These are phyloP conservation scores for Notodromas monacha DNA, from an alignment of 2,888 invertebrate species.

Conservation along the genomic window DNA sequence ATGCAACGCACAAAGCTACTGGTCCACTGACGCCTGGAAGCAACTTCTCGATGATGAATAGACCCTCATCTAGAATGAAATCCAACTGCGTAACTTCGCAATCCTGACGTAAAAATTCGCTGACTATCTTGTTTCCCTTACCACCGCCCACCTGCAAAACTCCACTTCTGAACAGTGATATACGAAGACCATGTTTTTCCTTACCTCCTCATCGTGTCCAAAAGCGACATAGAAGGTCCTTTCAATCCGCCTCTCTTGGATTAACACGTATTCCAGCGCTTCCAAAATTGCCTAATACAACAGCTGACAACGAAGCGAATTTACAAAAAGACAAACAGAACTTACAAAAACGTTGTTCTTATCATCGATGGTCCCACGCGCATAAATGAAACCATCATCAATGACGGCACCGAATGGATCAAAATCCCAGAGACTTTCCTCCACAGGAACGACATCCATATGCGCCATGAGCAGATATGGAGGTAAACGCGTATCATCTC, in stretches of 20 bases:
- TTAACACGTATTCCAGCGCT: not conserved
- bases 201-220: slow-evolving; percentile 22
- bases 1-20: slow-evolving; percentile 14
- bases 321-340: not conserved
- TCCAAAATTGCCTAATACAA: slow-evolving; percentile 6
- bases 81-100: slow-evolving; percentile 13
- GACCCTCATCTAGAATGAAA: slow-evolving; percentile 21
- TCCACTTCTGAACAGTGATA: too few relatives aligned
- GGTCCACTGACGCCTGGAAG: slow-evolving; percentile 16
- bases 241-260: slow-evolving; percentile 8
- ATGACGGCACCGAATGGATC: slow-evolving; percentile 15
- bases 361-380: slow-evolving; percentile 20
- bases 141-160: slow-evolving; percentile 9
- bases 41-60: slow-evolving; percentile 15
- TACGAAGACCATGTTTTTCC: too few relatives aligned
- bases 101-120: slow-evolving; percentile 8
- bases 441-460: slow-evolving; percentile 20
- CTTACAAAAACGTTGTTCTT: slow-evolving; percentile 19
- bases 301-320: not conserved
- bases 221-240: slow-evolving; percentile 20
- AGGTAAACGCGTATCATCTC: slow-evolving; percentile 13
- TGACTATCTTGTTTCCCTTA: slow-evolving; percentile 9
- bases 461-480: slow-evolving; percentile 20
- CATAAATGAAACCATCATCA: slow-evolving; percentile 18
- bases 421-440: slow-evolving; percentile 13